phyloP scores from a whole-genome alignment of 2,888 invertebrate genomes.

The Tholera decimalis region DNA sequence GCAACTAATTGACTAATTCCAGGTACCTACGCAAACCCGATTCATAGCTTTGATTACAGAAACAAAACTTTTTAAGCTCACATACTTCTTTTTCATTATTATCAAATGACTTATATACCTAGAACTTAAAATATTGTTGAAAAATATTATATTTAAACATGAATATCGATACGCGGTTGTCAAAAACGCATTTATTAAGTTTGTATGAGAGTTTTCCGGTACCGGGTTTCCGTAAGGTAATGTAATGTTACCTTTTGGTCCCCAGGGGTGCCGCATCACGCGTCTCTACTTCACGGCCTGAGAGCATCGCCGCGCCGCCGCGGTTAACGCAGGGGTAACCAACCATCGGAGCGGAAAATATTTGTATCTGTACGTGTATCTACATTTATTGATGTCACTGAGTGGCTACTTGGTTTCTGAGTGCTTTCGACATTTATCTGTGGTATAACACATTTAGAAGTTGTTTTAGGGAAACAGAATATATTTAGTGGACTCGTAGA shows the following conservation, averaged over 20 bases:
- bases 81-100: too few relatives aligned
- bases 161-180: constrained; percentile 19
- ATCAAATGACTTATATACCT: too few relatives aligned
- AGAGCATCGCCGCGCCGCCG: constrained; percentile 49
- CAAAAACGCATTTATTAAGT: constrained; percentile 56
- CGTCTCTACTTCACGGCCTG: constrained; percentile 55
- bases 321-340: constrained; percentile 60
- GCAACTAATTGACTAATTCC: too few relatives aligned
- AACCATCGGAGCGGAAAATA: constrained; percentile 54
- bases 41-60: constrained; percentile 3
- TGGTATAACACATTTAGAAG: neutral
- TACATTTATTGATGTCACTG: constrained; percentile 42
- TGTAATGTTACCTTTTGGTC: constrained; percentile 60
- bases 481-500: neutral
- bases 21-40: neutral
- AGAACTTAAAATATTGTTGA: neutral
- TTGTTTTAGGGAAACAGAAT: neutral
- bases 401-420: constrained; percentile 33
- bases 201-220: constrained; percentile 54
- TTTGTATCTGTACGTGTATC: constrained; percentile 35
- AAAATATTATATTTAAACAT: neutral
- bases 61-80: neutral
- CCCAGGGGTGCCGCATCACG: constrained; percentile 60
- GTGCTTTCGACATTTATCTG: constrained; percentile 15
- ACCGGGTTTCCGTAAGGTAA: constrained; percentile 60